Evolutionary conservation across 2,797 vertebrate genomes (phyloP).

Genomic region (Danio jaintianensis): DNA sequence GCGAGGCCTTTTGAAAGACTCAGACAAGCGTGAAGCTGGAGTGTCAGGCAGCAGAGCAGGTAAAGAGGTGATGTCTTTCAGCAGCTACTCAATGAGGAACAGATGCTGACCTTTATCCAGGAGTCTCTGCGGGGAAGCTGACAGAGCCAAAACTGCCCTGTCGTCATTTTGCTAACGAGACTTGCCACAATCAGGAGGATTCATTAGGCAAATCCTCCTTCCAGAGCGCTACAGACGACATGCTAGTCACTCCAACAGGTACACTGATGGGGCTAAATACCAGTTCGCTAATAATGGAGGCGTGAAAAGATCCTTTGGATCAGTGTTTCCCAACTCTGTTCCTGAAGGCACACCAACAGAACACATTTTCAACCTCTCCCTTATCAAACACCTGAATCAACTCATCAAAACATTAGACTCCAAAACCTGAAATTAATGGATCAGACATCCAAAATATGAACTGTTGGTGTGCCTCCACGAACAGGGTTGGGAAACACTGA

Average conservation of each 20-base stretch:
- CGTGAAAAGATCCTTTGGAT: neutral
- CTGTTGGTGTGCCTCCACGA: no score
- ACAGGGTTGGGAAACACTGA: no score
- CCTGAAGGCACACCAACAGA: no score
- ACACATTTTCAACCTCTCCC: no score
- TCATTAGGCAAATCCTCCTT: slow-evolving; percentile 20
- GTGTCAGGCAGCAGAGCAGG: neutral
- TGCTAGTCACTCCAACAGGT: neutral
- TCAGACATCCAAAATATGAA: no score
- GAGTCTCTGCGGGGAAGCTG: slow-evolving; percentile 25
- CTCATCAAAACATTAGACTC: no score
- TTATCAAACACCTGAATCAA: no score
- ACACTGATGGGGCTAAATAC: slow-evolving; percentile 19
- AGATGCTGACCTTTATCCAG: slow-evolving; percentile 47
- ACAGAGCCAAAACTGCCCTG: slow-evolving; percentile 15
- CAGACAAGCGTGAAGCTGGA: neutral
- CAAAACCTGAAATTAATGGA: no score
- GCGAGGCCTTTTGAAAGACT: neutral
- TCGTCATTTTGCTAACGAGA: slow-evolving; percentile 29
- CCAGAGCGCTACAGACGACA: neutral
- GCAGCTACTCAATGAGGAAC: slow-evolving; percentile 20
- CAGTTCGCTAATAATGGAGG: slow-evolving; percentile 4
- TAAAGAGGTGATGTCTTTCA: slow-evolving; percentile 33
- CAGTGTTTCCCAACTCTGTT: no score
- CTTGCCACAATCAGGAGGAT: slow-evolving; percentile 6